Base-by-base conservation (phyloP, 2,113 vertebrate genomes). In the Rhabdornis inornatus region DNA sequence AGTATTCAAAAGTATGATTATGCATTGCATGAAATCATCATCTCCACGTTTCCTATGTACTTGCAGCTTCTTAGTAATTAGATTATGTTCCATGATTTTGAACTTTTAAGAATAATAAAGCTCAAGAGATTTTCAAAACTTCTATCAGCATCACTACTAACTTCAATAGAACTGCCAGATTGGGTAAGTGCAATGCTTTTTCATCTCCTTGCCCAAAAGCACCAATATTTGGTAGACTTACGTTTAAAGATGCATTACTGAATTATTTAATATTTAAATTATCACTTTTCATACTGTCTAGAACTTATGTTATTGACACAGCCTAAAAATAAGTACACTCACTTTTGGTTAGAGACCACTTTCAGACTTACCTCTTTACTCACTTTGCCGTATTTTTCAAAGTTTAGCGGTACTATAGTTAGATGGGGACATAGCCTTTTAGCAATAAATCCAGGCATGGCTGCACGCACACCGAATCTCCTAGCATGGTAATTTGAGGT, bases 371-470 rank as follows among this genome's bases (percentile, higher is more conserved):
- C 99, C 98, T 99, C 98, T 88, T 97, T 95, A 95, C 99, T 99
- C 93, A 99, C 98, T 96, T 98, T 98, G 97, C 93, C 68, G 5
- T 99, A 99, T 96, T 99, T 99, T 95, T 99, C 98, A 95, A 99
- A 99, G 96, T 99, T 99, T 60, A 95, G 89, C 45, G 98, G 98
- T 74, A 99, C 98, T 89, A 99, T 99, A 64, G 98, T 98, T 83
- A 99, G 97, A 86, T 98, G 97, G 20, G 99, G 99, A 94, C 99
- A 99, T 10, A 99, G 98, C 82, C 98, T 99, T 97, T 99, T 99
- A 55, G 98, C 99, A 96, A 99, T 99, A 97, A 99, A 99, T 81
- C 99, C 99, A 88, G 99, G 99, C 99, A 99, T 99, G 63, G 99
- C 99, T 59, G 99, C 99, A 96, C 99, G 98, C 52, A 99, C 99